Evolutionary conservation across 2,113 vertebrate genomes (phyloP).

Genomic region (Tiliqua scincoides): DNA sequence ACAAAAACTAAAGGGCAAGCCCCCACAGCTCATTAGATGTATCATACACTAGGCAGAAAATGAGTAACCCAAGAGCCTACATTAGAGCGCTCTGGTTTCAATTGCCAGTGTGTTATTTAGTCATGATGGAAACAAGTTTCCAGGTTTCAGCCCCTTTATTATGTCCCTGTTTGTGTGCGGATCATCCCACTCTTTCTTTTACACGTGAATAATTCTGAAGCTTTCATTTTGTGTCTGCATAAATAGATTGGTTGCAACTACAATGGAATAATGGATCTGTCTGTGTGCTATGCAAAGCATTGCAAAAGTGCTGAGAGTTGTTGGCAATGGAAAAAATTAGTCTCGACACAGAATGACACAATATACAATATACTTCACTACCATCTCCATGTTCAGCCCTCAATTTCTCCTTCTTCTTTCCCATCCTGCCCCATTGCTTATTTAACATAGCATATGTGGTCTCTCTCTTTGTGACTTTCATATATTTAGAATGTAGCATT

Average conservation of each 20-base stretch:
- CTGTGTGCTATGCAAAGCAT: slow-evolving; percentile 41
- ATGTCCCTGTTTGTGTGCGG: slow-evolving; percentile 72
- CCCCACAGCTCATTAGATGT: neutral
- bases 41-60: neutral
- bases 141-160: slow-evolving; percentile 49
- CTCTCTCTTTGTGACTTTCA: neutral
- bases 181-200: slow-evolving; percentile 63
- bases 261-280: neutral
- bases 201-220: slow-evolving; percentile 50
- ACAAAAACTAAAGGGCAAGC: rapidly evolving
- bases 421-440: neutral
- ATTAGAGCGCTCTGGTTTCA: slow-evolving; percentile 16
- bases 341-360: slow-evolving; percentile 42
- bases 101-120: slow-evolving; percentile 22
- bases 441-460: neutral
- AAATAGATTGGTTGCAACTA: slow-evolving; percentile 60
- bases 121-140: slow-evolving; percentile 51
- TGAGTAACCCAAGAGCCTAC: slow-evolving; percentile 20
- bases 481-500: neutral
- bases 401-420: neutral
- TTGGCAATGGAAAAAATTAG: slow-evolving; percentile 47
- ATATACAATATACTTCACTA: slow-evolving; percentile 60
- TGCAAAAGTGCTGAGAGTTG: slow-evolving; percentile 43
- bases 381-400: slow-evolving; percentile 41
- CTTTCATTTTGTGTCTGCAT: slow-evolving; percentile 54